These are phyloP conservation scores for Vollenhovia emeryi DNA, from an alignment of 1,140 invertebrate genomes.

Conservation along the genomic window DNA sequence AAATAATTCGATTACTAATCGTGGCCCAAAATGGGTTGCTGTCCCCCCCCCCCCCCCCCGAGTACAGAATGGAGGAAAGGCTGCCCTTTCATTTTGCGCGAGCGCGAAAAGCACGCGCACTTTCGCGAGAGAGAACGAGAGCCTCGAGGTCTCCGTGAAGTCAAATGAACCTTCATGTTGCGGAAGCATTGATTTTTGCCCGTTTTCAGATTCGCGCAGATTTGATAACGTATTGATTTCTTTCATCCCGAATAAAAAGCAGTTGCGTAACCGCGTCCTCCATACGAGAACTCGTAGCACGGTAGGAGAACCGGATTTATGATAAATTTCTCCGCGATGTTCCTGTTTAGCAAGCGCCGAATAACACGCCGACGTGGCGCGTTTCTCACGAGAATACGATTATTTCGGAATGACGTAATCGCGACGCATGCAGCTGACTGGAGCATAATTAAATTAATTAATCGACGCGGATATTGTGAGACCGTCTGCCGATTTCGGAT, in stretches of 20 bases:
- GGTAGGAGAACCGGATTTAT: background rate
- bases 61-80: background rate
- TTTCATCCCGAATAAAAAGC: background rate
- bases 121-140: background rate
- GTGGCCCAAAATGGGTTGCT: too few species aligned
- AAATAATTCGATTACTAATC: too few species aligned
- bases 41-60: too few species aligned
- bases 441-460: slow-evolving; percentile 16
- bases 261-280: background rate
- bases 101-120: background rate
- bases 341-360: background rate
- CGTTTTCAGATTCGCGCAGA: background rate
- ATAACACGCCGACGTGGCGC: background rate
- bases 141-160: background rate
- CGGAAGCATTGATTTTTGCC: background rate
- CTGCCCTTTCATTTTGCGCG: background rate
- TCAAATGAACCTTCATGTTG: background rate
- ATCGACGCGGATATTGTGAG: background rate
- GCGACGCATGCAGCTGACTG: background rate
- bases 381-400: background rate
- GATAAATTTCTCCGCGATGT: background rate
- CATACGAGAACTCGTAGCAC: background rate
- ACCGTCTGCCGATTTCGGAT: slow-evolving; percentile 1
- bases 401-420: slow-evolving; percentile 26
- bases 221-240: background rate